These are phyloP conservation scores for Coccyzus lansbergi DNA, from an alignment of 2,797 vertebrate genomes.

Conservation along the genomic window DNA sequence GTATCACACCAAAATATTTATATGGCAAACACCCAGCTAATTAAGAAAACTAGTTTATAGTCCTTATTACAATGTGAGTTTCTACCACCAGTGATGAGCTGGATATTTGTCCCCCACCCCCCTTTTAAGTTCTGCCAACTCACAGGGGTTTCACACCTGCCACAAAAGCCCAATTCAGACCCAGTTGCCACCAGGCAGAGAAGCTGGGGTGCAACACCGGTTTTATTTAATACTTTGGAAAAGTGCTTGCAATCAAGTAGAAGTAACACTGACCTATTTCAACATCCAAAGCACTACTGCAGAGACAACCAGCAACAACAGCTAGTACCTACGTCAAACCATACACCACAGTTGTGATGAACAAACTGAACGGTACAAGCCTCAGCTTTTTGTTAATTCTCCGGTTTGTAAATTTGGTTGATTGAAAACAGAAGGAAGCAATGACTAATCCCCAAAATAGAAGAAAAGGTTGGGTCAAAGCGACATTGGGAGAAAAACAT, in stretches of 20 bases:
- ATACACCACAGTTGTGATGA: background rate
- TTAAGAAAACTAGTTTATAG: background rate
- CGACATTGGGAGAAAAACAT: background rate
- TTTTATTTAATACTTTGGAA: background rate
- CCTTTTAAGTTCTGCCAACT: background rate
- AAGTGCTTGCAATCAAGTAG: background rate
- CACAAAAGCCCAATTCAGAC: background rate
- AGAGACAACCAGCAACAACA: background rate
- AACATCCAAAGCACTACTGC: background rate
- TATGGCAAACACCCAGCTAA: background rate
- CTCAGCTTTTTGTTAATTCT: background rate
- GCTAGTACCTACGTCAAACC: background rate
- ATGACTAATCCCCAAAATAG: background rate
- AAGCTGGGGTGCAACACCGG: background rate
- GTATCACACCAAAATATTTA: background rate
- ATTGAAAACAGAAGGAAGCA: background rate
- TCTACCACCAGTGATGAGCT: background rate
- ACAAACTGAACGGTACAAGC: background rate
- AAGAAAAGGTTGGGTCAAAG: background rate
- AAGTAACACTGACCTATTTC: background rate
- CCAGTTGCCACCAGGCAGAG: background rate
- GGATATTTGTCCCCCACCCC: background rate
- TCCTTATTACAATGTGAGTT: background rate
- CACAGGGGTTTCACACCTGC: background rate
- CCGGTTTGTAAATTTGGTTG: background rate